These are phyloP conservation scores for Drosophila paucipuncta DNA, from an alignment of 2,888 invertebrate species.

Conservation along the genomic window DNA sequence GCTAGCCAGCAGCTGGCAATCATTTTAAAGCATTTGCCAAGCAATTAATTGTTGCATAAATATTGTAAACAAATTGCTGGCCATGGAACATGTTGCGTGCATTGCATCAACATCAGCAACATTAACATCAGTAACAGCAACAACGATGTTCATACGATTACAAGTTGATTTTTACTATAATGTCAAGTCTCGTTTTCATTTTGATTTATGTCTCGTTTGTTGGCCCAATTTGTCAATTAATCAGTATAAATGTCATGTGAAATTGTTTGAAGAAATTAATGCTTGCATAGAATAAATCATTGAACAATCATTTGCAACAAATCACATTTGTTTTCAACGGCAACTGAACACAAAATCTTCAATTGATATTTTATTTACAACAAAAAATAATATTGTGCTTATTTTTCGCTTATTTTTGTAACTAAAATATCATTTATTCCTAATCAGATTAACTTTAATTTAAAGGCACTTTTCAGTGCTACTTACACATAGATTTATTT, in stretches of 20 bases:
- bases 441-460: background rate
- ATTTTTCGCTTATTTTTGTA: background rate
- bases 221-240: slow-evolving; percentile 60
- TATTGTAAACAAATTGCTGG: slow-evolving; percentile 51
- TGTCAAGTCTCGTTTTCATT: slow-evolving; percentile 27
- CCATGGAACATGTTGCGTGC: slow-evolving; percentile 1
- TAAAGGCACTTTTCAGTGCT: background rate
- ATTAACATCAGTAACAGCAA: slow-evolving; percentile 24
- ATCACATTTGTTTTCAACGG: background rate
- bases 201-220: slow-evolving; percentile 50
- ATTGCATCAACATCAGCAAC: slow-evolving; percentile 10
- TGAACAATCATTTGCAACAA: slow-evolving; percentile 6
- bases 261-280: slow-evolving; percentile 29
- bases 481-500: background rate
- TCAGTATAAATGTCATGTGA: slow-evolving; percentile 38
- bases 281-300: slow-evolving; percentile 22
- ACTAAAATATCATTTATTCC: background rate
- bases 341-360: background rate
- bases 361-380: background rate
- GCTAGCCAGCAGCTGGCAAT: slow-evolving; percentile 55
- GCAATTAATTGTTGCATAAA: slow-evolving; percentile 65
- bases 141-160: slow-evolving; percentile 22
- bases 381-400: background rate
- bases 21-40: slow-evolving; percentile 60
- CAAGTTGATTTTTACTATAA: slow-evolving; percentile 34